Evolutionary conservation across 2,888 invertebrate genomes (phyloP).

Genomic region (Ceratothoa steindachneri): DNA sequence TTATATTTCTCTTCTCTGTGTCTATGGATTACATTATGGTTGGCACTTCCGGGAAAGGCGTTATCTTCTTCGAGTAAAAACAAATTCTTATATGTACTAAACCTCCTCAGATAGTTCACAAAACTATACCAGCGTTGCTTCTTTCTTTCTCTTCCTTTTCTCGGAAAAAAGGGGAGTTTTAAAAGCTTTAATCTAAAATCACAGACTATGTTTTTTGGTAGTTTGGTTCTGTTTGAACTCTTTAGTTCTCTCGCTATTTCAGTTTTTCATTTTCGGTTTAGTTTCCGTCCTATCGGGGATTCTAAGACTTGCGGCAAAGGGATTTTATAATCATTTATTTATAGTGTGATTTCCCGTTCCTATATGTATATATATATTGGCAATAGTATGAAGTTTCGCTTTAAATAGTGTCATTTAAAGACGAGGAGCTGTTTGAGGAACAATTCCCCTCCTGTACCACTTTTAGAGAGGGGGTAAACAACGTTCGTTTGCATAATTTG

Average conservation of each 20-base stretch:
- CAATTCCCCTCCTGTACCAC: too few relatives aligned
- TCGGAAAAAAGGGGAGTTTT: too few relatives aligned
- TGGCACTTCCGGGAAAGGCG: constrained; percentile 12
- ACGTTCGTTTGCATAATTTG: too few relatives aligned
- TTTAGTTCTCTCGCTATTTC: neutral
- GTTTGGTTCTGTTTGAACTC: neutral
- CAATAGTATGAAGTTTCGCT: too few relatives aligned
- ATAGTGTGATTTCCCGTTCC: neutral
- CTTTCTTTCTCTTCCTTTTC: neutral
- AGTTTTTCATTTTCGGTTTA: neutral
- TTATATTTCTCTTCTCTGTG: neutral
- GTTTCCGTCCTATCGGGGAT: neutral
- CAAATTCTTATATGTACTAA: too few relatives aligned
- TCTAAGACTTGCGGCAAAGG: neutral
- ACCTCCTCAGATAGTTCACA: too few relatives aligned
- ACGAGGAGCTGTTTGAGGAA: too few relatives aligned
- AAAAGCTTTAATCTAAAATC: constrained; percentile 7
- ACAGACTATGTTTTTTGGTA: constrained; percentile 10
- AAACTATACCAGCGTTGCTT: neutral
- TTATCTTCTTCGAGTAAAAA: too few relatives aligned
- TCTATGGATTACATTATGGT: neutral
- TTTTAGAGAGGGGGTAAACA: too few relatives aligned
- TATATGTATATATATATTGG: neutral
- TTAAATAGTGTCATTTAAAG: too few relatives aligned
- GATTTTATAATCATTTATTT: neutral